Evolutionary conservation across 2,888 invertebrate genomes (phyloP).

Genomic region (Poecilobothrus nobilitatus): DNA sequence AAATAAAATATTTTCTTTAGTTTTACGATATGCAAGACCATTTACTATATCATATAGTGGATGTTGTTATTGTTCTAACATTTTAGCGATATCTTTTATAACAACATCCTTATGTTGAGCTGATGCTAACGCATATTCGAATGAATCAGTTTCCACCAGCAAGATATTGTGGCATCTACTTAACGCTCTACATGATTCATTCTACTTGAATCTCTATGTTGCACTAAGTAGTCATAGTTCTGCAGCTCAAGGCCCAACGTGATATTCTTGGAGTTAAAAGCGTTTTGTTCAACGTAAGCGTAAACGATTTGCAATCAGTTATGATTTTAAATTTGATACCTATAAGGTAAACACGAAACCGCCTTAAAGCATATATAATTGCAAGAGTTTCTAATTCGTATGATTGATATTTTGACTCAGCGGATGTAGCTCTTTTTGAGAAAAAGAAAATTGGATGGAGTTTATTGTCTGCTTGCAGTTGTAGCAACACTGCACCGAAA

Average conservation of each 20-base stretch:
- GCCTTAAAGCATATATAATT: conserved; percentile 28
- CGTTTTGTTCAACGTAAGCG: conserved; percentile 17
- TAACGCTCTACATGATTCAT: conserved; percentile 14
- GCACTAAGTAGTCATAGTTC: conserved; percentile 15
- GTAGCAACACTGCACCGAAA: conserved; percentile 30
- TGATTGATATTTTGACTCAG: conserved; percentile 28
- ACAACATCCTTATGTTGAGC: too few relatives aligned
- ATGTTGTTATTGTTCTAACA: too few relatives aligned
- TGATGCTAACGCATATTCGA: too few relatives aligned
- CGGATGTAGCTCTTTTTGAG: conserved; percentile 27
- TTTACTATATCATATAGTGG: too few relatives aligned
- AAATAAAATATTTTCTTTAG: too few relatives aligned
- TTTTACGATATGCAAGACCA: too few relatives aligned
- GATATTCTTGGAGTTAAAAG: conserved; percentile 18
- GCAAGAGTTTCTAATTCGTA: conserved; percentile 32
- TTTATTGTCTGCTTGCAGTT: conserved; percentile 25
- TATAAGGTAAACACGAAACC: conserved; percentile 19
- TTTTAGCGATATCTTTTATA: too few relatives aligned
- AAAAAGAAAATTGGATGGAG: conserved; percentile 34
- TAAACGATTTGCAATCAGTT: conserved; percentile 20
- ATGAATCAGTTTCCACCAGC: too few relatives aligned
- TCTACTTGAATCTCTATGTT: conserved; percentile 8
- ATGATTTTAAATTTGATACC: conserved; percentile 18
- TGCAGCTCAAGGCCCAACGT: conserved; percentile 11
- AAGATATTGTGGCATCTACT: too few relatives aligned